Evolutionary conservation across 2,797 vertebrate species (phyloP).

Genomic region (Champsocephalus esox): DNA sequence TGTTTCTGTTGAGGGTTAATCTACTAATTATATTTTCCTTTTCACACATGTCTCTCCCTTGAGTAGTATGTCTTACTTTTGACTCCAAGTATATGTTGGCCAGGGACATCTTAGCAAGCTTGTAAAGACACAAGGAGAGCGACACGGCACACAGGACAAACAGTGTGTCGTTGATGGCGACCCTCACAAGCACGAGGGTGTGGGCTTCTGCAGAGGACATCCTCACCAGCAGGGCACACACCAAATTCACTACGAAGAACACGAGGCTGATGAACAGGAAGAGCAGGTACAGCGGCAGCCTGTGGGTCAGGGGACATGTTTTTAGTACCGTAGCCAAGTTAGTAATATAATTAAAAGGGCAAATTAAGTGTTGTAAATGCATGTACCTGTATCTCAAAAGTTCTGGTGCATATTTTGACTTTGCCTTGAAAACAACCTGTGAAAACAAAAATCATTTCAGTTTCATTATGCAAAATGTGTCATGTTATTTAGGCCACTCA

Average conservation of each 20-base stretch:
- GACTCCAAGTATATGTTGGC: constrained; percentile 98
- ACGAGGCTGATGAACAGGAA: constrained; percentile 92
- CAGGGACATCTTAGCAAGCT: constrained; percentile 97
- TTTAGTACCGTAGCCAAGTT: not conserved
- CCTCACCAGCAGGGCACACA: constrained; percentile 93
- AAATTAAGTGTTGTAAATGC: not conserved
- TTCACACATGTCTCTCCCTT: not conserved
- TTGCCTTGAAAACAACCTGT: constrained; percentile 98
- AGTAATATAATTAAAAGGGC: not conserved
- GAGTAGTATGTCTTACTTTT: constrained; percentile 85
- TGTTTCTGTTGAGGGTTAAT: not conserved
- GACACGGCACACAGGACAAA: constrained; percentile 95
- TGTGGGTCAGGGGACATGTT: constrained; percentile 39
- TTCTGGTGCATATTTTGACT: constrained; percentile 95
- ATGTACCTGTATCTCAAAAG: constrained; percentile 93
- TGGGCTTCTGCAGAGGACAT: constrained; percentile 88
- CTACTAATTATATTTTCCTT: not conserved
- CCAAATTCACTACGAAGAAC: constrained; percentile 94
- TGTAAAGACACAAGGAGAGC: constrained; percentile 95
- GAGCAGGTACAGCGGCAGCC: constrained; percentile 88
- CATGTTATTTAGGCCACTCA: not conserved
- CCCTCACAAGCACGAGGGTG: constrained; percentile 91
- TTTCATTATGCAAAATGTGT: constrained; percentile 41
- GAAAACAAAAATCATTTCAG: constrained; percentile 19
- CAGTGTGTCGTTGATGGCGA: constrained; percentile 94